phyloP scores from a whole-genome alignment of 2,797 vertebrate genomes.

The Pantherophis alleghaniensis region DNA sequence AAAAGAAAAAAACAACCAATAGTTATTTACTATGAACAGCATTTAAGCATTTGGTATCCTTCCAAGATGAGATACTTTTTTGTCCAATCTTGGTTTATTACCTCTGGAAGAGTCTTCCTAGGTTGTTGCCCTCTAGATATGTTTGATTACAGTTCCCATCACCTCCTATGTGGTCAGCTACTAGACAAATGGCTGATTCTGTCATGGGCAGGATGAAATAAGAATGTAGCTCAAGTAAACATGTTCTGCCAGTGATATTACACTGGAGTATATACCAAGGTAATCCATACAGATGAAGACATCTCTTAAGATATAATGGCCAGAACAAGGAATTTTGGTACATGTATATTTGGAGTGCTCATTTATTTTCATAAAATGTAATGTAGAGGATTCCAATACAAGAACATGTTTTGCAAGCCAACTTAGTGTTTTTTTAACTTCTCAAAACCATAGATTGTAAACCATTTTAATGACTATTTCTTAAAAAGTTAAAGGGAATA shows the following conservation, averaged over 20 bases:
- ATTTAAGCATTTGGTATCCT: background rate
- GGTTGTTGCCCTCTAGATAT: background rate
- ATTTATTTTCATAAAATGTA: background rate
- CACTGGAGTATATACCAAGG: background rate
- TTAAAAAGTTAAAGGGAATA: background rate
- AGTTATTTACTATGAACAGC: background rate
- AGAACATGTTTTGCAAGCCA: background rate
- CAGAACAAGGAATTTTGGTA: background rate
- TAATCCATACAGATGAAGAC: background rate
- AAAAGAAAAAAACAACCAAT: background rate
- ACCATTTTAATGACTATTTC: background rate
- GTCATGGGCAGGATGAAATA: background rate
- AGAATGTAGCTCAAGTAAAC: background rate
- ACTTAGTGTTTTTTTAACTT: background rate
- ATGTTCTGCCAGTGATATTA: background rate
- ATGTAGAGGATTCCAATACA: background rate
- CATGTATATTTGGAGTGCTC: background rate
- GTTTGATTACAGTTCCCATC: background rate
- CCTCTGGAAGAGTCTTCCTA: background rate
- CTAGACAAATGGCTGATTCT: background rate
- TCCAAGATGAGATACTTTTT: background rate
- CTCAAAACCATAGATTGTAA: background rate
- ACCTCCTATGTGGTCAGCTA: background rate
- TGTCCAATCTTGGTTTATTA: background rate
- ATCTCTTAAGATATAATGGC: background rate